Evolutionary conservation across 2,113 vertebrate genomes (phyloP), one percentile per base, ranked within the genome.

Genomic region (Nothoprocta perdicaria): DNA sequence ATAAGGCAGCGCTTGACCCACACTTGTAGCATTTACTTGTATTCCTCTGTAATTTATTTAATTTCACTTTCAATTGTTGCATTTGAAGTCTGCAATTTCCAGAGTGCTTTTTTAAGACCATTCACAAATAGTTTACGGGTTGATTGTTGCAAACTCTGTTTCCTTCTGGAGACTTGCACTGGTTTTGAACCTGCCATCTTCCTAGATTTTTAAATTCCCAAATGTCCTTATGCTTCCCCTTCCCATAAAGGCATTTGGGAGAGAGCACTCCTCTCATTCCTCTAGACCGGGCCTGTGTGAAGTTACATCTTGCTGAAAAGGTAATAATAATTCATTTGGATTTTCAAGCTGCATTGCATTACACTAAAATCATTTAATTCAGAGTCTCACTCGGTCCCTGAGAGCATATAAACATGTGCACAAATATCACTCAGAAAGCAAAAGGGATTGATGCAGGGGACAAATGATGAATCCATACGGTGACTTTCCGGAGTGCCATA

Each of bases 31-130:
- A 62, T 94, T 92, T 94, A 88, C 61, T 84, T 84, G 26, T 72
- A 86, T 76, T 92, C 77, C 76, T 61, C 26, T 46, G 60, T 84
- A 92, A 71, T 91, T 95, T 81, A 95, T 92, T 91, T 72, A 80
- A 91, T 63, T 93, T 96, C 92, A 65, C 66, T 91, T 95, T 84
- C 86, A 90, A n/a, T 77, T 74, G 80, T 79, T 92, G 63, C 52
- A 68, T 82, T 82, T 88, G 65, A 93, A 93, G 72, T 53, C 67
- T 31, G 67, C 93, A 86, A 94, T 91, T 95, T 91, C 72, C 66
- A 84, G 67, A 63, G 45, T 53, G 41, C 14, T 12, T 85, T 87
- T 94, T 67, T 8, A 12, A 95, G 61, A 86, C 31, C 58, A 86
- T 69, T 95, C 74, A 73, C 43, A 66, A 67, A 52, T 45, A 93